A percentile compares a stretch with the other conserved stretches of the same genome.
These are phyloP conservation scores for Dryocosmus kuriphilus DNA, from an alignment of 2,888 invertebrate genomes.

Conservation along the genomic window DNA sequence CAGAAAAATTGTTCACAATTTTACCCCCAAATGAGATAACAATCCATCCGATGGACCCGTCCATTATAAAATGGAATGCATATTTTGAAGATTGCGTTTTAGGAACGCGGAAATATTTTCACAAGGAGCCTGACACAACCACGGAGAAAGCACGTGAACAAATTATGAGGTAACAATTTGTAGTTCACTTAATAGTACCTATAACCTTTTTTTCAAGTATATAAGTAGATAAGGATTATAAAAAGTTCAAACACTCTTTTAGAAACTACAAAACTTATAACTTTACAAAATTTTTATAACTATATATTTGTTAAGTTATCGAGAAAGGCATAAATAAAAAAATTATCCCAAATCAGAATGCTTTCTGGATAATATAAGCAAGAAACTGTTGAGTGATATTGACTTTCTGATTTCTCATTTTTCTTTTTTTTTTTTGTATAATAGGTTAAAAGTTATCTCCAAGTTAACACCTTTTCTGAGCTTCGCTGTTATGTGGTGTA, in stretches of 20 bases:
- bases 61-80: conserved; percentile 78
- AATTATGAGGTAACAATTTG: conserved; percentile 55
- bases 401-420: background rate
- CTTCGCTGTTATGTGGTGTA: conserved; percentile 53
- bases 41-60: conserved; percentile 78
- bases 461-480: conserved; percentile 56
- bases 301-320: background rate
- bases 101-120: conserved; percentile 78
- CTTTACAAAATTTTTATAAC: background rate
- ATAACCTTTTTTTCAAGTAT: too few relatives aligned
- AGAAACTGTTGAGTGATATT: background rate
- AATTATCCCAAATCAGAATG: too few relatives aligned
- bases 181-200: too few relatives aligned
- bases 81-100: conserved; percentile 79
- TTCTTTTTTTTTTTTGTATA: conserved; percentile 17
- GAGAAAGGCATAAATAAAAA: too few relatives aligned
- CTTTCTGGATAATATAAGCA: background rate
- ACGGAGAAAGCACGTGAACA: conserved; percentile 52
- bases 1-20: conserved; percentile 67
- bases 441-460: conserved; percentile 59
- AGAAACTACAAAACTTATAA: background rate
- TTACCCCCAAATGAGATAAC: conserved; percentile 69
- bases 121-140: conserved; percentile 76
- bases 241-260: too few relatives aligned
- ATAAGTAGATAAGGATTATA: too few relatives aligned